A percentile compares a stretch with the other conserved stretches of the same genome.
Conservation (phyloP, 2,888 invertebrate genomes). For the Dynastes hyllus region DNA sequence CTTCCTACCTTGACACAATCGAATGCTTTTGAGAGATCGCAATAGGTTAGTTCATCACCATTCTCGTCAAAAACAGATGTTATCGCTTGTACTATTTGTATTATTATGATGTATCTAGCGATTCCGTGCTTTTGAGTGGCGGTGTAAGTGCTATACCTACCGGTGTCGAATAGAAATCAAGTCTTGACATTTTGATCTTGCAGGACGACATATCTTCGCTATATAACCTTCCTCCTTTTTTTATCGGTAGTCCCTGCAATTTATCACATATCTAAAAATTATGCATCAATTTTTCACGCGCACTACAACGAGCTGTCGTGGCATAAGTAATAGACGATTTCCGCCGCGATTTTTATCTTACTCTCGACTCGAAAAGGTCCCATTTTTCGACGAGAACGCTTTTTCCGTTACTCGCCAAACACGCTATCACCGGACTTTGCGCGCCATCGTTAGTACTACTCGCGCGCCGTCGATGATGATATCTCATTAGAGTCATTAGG, state of each 20-base stretch:
- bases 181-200: neutral
- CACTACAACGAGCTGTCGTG: neutral
- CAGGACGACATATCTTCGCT: slow-evolving; percentile 1
- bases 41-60: no score
- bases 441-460: neutral
- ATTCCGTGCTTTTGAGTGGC: no score
- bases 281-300: slow-evolving; percentile 33
- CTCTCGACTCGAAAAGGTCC: neutral
- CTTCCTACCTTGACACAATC: no score
- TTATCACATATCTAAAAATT: slow-evolving; percentile 37
- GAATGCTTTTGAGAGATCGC: no score
- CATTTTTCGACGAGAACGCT: slow-evolving; percentile 16
- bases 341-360: slow-evolving; percentile 14
- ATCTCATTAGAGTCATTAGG: slow-evolving; percentile 33
- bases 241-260: slow-evolving; percentile 15
- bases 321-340: slow-evolving; percentile 28
- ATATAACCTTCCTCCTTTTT: neutral
- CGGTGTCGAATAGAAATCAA: neutral
- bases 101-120: no score
- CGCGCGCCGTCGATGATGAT: neutral
- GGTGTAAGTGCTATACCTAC: no score
- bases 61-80: no score
- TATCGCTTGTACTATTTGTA: no score
- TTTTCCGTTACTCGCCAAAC: neutral
- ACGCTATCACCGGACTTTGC: neutral